Evolutionary conservation across 2,113 vertebrate species (phyloP).

Genomic region (Oryctolagus cuniculus): mOryCun1.1 NC_091433.1:118418001-118418500

Average conservation of each 20-base stretch:
- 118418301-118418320: no score
- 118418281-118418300: no score
- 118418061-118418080: neutral
- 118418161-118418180: neutral
- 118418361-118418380: no score
- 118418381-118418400: no score
- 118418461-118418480: no score
- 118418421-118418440: no score
- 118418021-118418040: neutral
- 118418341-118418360: no score
- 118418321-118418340: no score
- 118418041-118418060: rapidly evolving
- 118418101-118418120: neutral
- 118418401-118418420: no score
- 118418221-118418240: neutral
- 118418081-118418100: neutral
- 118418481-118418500: no score
- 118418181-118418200: neutral
- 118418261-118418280: neutral
- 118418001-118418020: neutral
- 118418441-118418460: no score
- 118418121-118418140: neutral
- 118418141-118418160: neutral
- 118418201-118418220: neutral
- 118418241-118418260: neutral